Conservation (phyloP, 2,888 invertebrate species). For the Anthophora plumipes region DNA sequence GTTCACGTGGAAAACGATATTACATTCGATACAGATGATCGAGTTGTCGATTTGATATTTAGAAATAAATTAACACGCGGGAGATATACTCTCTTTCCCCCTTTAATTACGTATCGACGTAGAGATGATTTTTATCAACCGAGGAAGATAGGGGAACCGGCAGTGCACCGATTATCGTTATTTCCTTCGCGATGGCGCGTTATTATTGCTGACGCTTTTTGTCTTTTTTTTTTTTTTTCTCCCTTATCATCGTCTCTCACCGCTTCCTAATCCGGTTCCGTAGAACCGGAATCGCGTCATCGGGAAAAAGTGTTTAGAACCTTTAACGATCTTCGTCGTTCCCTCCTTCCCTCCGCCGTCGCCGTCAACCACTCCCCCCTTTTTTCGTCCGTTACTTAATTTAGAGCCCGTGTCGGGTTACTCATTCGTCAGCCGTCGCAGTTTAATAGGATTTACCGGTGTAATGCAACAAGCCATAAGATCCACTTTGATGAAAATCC, state of each 20-base stretch:
- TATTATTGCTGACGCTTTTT: not conserved
- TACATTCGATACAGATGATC: not conserved
- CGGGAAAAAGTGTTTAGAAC: constrained; percentile 35
- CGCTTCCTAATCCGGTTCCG: constrained; percentile 56
- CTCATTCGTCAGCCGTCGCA: constrained; percentile 50
- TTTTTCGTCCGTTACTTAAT: constrained; percentile 29
- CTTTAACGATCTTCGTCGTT: constrained; percentile 40
- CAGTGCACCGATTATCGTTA: constrained; percentile 22
- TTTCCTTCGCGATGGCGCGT: constrained; percentile 37
- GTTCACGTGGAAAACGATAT: constrained; percentile 13
- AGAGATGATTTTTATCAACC: constrained; percentile 20
- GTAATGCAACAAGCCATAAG: constrained; percentile 37
- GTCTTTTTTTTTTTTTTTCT: constrained; percentile 22
- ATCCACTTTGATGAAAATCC: constrained; percentile 52
- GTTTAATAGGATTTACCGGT: constrained; percentile 56
- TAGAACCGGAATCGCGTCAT: constrained; percentile 48
- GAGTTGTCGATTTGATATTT: not conserved
- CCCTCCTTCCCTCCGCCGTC: not conserved
- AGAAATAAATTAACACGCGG: not conserved
- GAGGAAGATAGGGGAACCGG: not conserved
- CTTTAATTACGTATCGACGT: not conserved
- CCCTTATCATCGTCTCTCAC: constrained; percentile 27
- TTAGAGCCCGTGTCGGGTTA: constrained; percentile 48
- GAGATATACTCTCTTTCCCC: not conserved
- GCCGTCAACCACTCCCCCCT: not conserved